Conservation (phyloP, 2,797 vertebrate species). For the Silurus aristotelis region DNA sequence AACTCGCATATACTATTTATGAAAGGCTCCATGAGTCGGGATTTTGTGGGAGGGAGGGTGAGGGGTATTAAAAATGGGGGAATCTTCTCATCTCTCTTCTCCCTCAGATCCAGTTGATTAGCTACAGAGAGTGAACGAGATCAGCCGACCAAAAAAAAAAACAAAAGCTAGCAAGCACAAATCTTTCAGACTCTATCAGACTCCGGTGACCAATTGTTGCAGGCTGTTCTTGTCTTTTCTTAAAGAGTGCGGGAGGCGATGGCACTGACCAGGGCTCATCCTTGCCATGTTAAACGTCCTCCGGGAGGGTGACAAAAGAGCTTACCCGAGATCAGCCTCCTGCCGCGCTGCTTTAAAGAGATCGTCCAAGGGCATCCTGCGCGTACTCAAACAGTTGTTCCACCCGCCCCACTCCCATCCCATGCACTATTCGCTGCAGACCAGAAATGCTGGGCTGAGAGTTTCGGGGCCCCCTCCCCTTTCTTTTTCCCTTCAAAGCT, state of each 20-base stretch:
- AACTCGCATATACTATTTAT: conserved; percentile 43
- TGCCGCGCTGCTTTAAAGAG: conserved; percentile 77
- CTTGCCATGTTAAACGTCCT: conserved; percentile 78
- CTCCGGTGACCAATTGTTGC: conserved; percentile 63
- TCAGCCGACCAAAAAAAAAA: conserved; percentile 28
- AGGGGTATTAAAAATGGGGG: conserved; percentile 40
- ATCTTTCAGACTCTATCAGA: conserved; percentile 59
- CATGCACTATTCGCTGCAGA: conserved; percentile 65
- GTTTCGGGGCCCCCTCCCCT: conserved; percentile 67
- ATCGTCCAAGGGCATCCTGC: conserved; percentile 74
- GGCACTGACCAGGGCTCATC: conserved; percentile 78
- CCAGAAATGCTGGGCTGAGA: conserved; percentile 69
- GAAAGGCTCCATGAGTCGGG: conserved; percentile 49
- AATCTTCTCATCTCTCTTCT: conserved; percentile 53
- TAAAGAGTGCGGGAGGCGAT: conserved; percentile 81
- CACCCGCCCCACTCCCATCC: conserved; percentile 53
- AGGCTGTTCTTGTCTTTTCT: conserved; percentile 79
- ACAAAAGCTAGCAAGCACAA: conserved; percentile 25
- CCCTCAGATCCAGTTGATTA: conserved; percentile 66
- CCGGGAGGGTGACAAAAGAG: conserved; percentile 79
- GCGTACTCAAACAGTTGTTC: conserved; percentile 75
- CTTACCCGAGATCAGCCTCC: conserved; percentile 82
- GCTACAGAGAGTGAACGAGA: conserved; percentile 50
- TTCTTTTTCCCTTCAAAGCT: conserved; percentile 74
- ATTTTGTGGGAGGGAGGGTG: conserved; percentile 34